Percentiles rank a stretch among this genome's conserved stretches.
Conservation (phyloP, 2,113 vertebrate genomes). For the Condylura cristata region DNA sequence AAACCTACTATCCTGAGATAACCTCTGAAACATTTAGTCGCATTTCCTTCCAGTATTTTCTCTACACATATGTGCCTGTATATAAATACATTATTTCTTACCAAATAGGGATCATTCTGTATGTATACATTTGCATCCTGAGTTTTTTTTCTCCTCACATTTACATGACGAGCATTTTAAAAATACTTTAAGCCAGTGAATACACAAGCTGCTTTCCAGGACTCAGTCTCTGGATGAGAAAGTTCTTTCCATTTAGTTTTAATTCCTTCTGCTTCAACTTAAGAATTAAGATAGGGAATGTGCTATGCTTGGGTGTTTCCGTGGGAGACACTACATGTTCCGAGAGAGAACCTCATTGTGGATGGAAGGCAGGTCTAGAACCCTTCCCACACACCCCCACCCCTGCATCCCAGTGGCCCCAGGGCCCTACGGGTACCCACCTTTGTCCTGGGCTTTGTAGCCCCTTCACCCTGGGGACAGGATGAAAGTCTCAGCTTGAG, state of each 20-base stretch:
- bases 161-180: not conserved
- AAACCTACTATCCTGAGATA: conserved; percentile 1
- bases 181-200: conserved; percentile 5
- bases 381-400: no score
- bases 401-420: fast-evolving
- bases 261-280: not conserved
- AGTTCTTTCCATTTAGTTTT: conserved; percentile 22
- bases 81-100: conserved; percentile 1
- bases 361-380: not conserved
- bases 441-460: not conserved
- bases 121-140: conserved; percentile 11
- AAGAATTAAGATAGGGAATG: not conserved
- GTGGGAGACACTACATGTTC: not conserved
- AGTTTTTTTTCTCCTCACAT: conserved; percentile 31
- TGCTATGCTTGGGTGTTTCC: not conserved
- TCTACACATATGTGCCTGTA: not conserved
- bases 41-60: conserved; percentile 36
- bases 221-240: not conserved
- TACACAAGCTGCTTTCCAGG: conserved; percentile 5
- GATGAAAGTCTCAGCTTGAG: not conserved
- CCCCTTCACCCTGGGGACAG: not conserved
- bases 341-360: not conserved
- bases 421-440: not conserved
- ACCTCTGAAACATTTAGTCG: not conserved
- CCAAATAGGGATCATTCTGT: conserved; percentile 34